Evolutionary conservation across 2,888 invertebrate genomes (phyloP).

Genomic region (Coremacera marginata): DNA sequence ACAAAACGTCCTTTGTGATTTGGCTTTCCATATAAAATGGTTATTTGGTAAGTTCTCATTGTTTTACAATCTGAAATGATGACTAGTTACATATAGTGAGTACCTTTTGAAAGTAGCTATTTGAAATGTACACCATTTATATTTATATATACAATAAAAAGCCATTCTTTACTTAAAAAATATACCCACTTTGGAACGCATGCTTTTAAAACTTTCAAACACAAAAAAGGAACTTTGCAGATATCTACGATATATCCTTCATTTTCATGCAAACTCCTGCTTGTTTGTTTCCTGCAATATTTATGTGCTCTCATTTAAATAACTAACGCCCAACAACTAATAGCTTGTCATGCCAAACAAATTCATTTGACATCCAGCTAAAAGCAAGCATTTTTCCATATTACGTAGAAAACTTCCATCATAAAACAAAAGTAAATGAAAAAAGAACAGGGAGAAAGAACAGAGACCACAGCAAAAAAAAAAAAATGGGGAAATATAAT

Average conservation of each 20-base stretch:
- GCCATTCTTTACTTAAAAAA: too few species aligned
- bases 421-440: not conserved
- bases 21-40: too few species aligned
- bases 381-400: not conserved
- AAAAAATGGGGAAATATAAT: not conserved
- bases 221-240: too few species aligned
- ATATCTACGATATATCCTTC: not conserved
- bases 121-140: too few species aligned
- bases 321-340: not conserved
- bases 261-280: not conserved
- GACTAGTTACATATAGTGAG: too few species aligned
- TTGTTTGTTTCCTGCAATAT: not conserved
- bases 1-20: too few species aligned
- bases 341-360: constrained; percentile 16
- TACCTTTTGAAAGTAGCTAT: too few species aligned
- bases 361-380: constrained; percentile 11
- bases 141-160: too few species aligned
- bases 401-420: not conserved
- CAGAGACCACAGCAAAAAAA: not conserved
- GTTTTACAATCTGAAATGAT: too few species aligned
- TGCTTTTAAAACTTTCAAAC: too few species aligned
- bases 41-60: too few species aligned
- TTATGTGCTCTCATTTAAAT: constrained; percentile 16
- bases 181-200: too few species aligned
- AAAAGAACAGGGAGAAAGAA: not conserved